These are phyloP conservation scores for Latheticus oryzae DNA, from an alignment of 2,888 invertebrate genomes.

Conservation along the genomic window DNA sequence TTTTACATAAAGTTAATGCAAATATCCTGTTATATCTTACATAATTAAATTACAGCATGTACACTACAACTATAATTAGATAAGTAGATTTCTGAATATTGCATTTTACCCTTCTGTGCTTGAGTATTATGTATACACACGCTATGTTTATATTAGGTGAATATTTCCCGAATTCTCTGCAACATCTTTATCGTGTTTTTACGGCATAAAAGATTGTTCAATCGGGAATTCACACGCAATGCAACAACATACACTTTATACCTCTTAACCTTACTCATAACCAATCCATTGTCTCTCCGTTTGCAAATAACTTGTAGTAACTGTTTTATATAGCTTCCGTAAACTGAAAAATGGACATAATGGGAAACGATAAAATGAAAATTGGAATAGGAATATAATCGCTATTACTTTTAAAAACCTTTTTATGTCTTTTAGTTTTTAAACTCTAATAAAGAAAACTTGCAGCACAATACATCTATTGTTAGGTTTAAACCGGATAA, in stretches of 20 bases:
- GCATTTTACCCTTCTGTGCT: slow-evolving; percentile 18
- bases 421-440: no score
- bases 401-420: slow-evolving; percentile 6
- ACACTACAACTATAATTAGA: slow-evolving; percentile 32
- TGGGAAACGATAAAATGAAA: slow-evolving; percentile 1
- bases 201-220: slow-evolving; percentile 19
- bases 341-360: slow-evolving; percentile 7
- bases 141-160: slow-evolving; percentile 36
- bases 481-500: slow-evolving; percentile 16
- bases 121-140: slow-evolving; percentile 32
- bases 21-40: slow-evolving; percentile 16
- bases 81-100: slow-evolving; percentile 38
- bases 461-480: slow-evolving; percentile 6
- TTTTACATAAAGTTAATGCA: slow-evolving; percentile 29
- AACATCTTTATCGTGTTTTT: slow-evolving; percentile 33
- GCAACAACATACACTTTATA: slow-evolving; percentile 6
- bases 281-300: no score
- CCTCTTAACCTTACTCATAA: slow-evolving; percentile 6
- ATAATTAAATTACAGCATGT: slow-evolving; percentile 32
- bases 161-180: slow-evolving; percentile 22
- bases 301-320: slow-evolving; percentile 4
- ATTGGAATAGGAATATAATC: slow-evolving; percentile 1
- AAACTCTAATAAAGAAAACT: not conserved
- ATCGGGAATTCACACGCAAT: slow-evolving; percentile 32
- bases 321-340: slow-evolving; percentile 2